Base-by-base conservation (phyloP, 2,888 invertebrate genomes). In the Drosophila lutescens region DNA sequence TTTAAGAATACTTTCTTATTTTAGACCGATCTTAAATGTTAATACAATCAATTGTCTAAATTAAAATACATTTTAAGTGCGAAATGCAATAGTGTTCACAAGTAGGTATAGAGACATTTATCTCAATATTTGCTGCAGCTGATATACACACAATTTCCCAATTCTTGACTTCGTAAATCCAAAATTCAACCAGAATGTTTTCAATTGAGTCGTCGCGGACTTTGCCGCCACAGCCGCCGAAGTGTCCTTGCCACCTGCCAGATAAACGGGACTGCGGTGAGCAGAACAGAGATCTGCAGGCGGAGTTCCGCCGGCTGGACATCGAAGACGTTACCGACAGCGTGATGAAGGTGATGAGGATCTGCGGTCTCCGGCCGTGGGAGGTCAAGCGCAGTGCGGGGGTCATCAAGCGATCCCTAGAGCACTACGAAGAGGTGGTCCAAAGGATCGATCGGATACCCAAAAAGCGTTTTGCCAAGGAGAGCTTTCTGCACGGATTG, bases 311-410 rank as follows among this genome's bases (percentile, higher is more conserved):
- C 7, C 72, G 65, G 7, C 13, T n/a, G 23, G 86, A 89, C 13
- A 50, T 86, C 41, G 73, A 80, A 0, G 79, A 80, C 9, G 74
- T 89, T 17, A 70, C 80, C 15, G 58, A 63, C 4, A 80, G 75
- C 20, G 26, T 89, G 6, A 73, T 73, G 55, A 50, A 80, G 43
- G 89, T 90, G 9, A 88, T 89, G 70, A 55, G 63, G 1, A 80
- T 91, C n/a, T 91, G 91, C 26, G 86, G 90, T 0, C 80, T 91
- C 13, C 77, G 70, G 0, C 74, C 85, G 0, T 82, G 86, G 73
- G 70, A 85, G 30, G 79, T 90, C 12, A 73, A 72, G 12, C 85
- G 75, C 0, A 57, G 80, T 15, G 70, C 78, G 12, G 47, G 72
- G 1, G 43, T 54, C 2, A 89, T 86, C 30, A 56, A 58, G 4